Conservation (phyloP, 2,797 vertebrate species). For the Acanthis flammea region DNA sequence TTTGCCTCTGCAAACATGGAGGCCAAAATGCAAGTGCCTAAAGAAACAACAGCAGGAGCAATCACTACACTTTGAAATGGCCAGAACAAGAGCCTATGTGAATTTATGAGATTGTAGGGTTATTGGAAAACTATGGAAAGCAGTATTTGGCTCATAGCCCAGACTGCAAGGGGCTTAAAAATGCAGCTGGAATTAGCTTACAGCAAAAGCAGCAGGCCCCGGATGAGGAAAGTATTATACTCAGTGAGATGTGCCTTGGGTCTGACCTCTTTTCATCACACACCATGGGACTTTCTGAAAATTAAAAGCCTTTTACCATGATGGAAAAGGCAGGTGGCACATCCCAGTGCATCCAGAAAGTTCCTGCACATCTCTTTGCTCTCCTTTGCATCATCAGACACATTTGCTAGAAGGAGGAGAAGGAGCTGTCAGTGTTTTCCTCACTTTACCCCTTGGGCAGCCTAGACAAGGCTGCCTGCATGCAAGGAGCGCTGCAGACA, state of each 20-base stretch:
- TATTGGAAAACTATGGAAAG: not conserved
- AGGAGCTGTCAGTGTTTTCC: not conserved
- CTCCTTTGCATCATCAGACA: not conserved
- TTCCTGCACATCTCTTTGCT: not conserved
- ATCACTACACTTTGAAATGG: not conserved
- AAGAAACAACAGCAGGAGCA: not conserved
- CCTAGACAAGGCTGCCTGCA: not conserved
- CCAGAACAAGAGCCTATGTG: not conserved
- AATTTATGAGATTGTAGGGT: not conserved
- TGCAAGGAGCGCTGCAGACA: not conserved
- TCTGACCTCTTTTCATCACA: not conserved
- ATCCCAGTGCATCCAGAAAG: fast-evolving
- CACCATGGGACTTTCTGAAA: fast-evolving
- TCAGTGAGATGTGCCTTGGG: not conserved
- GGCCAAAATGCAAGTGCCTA: not conserved
- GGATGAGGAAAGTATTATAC: not conserved
- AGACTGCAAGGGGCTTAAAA: slow-evolving; percentile 14
- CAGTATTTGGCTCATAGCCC: slow-evolving; percentile 6
- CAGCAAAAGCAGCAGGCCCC: not conserved
- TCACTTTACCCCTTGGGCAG: fast-evolving
- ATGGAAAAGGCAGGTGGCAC: not conserved
- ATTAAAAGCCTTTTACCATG: not conserved
- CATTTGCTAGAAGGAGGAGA: not conserved
- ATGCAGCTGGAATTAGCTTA: not conserved
- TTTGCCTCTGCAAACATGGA: not conserved